phyloP scores from a whole-genome alignment of 2,888 invertebrate genomes.

The Anoplius nigerrimus region DNA sequence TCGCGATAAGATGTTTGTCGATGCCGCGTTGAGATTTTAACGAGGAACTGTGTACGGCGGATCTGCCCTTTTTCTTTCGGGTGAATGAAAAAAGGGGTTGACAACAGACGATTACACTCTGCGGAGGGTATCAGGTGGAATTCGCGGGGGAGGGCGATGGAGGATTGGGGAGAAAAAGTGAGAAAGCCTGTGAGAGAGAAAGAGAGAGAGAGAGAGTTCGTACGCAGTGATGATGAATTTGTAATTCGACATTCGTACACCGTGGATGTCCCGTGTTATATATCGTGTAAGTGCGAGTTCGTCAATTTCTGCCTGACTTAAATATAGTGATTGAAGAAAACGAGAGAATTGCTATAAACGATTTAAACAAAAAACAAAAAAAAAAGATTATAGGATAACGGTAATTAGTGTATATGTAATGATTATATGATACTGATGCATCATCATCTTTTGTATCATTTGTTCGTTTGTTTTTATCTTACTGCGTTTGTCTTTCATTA shows the following conservation, averaged over 20 bases:
- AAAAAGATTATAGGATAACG: slow-evolving; percentile 55
- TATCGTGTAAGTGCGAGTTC: slow-evolving; percentile 61
- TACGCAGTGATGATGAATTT: slow-evolving; percentile 33
- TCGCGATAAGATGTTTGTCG: too few relatives aligned
- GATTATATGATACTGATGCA: slow-evolving; percentile 60
- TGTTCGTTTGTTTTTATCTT: slow-evolving; percentile 73
- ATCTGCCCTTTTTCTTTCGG: too few relatives aligned
- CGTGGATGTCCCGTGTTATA: slow-evolving; percentile 41
- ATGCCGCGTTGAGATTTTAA: too few relatives aligned
- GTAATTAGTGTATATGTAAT: slow-evolving; percentile 51
- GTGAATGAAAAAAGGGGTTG: background rate
- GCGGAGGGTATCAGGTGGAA: too few relatives aligned
- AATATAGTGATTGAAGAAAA: slow-evolving; percentile 50
- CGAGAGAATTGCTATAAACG: slow-evolving; percentile 51
- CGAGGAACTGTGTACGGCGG: too few relatives aligned
- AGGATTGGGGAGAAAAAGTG: background rate
- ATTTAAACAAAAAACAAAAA: slow-evolving; percentile 15
- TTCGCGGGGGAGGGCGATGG: background rate
- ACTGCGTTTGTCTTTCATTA: slow-evolving; percentile 74
- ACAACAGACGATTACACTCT: slow-evolving; percentile 33
- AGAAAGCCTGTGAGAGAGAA: slow-evolving; percentile 7
- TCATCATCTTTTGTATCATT: slow-evolving; percentile 74
- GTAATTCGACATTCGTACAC: slow-evolving; percentile 38
- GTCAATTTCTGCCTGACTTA: slow-evolving; percentile 70
- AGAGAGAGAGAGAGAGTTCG: slow-evolving; percentile 33